These are phyloP conservation scores for Pristiophorus japonicus DNA, from an alignment of 2,113 vertebrate species.

Conservation along the genomic window DNA sequence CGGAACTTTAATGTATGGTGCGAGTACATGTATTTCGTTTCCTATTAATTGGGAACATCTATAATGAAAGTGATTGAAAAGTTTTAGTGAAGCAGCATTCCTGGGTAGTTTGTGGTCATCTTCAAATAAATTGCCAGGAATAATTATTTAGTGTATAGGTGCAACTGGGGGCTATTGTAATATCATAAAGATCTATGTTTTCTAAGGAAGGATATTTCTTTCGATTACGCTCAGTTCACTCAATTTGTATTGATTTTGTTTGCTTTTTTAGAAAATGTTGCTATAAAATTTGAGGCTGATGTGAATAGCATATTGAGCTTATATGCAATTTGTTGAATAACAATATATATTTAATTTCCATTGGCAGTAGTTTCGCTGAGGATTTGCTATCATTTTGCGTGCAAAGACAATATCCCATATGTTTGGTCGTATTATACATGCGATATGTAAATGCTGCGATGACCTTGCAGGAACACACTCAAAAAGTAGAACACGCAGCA, in stretches of 20 bases:
- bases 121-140: background rate
- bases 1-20: background rate
- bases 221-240: background rate
- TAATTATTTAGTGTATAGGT: background rate
- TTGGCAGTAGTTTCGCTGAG: background rate
- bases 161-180: background rate
- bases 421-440: background rate
- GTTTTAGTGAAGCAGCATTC: background rate
- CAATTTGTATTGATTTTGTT: background rate
- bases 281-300: background rate
- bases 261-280: background rate
- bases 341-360: background rate
- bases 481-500: constrained; percentile 30
- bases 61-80: background rate
- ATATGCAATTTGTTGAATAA: background rate
- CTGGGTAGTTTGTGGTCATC: background rate
- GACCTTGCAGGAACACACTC: constrained; percentile 22
- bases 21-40: background rate
- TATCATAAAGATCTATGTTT: background rate
- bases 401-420: background rate
- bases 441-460: constrained; percentile 11
- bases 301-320: background rate
- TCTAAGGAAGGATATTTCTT: background rate
- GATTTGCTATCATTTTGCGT: background rate
- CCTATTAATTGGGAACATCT: background rate